Base-by-base conservation (phyloP, 2,113 vertebrate species). In the Puntigrus tetrazona region DNA sequence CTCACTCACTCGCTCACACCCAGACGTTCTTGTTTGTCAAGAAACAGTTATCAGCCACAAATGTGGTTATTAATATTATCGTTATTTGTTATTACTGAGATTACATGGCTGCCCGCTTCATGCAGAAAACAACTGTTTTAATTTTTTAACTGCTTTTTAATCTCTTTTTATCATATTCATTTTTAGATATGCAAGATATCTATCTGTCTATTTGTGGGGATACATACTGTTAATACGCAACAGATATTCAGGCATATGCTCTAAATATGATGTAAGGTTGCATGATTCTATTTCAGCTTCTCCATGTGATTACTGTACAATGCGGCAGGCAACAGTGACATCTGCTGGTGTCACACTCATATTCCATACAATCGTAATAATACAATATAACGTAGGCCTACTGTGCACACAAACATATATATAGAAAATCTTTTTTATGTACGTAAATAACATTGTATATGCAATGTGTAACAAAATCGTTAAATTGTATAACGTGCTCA, bases 301-400 rank as follows among this genome's bases (percentile, higher is more conserved):
- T 1, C n/a, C 36, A 13, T 20, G 7, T 11, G 8, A 78, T 20
- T 22, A 25, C 5, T 27, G 13, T 16, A 57, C 47, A 63, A 69
- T 73, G 18, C 25, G 43, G 18, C 52, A 87, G 74, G 52, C 86
- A 85, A 83, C 80, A 87, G 73, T 74, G 86, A 79, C 86, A 87
- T 74, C 86, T 87, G 18, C 25, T 79, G 86, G 83, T 22, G 5
- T 31, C 31, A 43, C 20, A 14, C 16, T 1, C 55, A 50, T 45
- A 31, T 55, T 8, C 7, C 2, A 57, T 45, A 31, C 16, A 74
- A 61, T 31, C 3, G 29, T 31, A 18, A n/a, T 8, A 14, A 29
- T 5, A 29, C 45, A 76, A 52, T 52, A 34, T 6, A 57, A 57
- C n/a, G 52, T 20, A 50, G 47, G 16, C 47, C 47, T 7, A 20